Conservation (phyloP, 2,888 invertebrate genomes). For the Eupelmus urozonus region DNA sequence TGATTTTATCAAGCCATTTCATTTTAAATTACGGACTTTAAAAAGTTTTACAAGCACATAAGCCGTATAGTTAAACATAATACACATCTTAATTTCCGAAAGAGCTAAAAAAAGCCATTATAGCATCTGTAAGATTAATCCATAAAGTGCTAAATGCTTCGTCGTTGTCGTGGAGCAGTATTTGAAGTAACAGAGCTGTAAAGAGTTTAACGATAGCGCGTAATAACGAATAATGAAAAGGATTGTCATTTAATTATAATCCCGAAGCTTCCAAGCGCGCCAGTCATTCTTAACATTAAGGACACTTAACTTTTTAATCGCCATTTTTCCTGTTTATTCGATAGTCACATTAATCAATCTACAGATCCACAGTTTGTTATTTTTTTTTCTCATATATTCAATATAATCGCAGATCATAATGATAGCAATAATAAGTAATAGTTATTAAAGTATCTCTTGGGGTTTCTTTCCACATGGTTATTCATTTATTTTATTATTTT, state of each 20-base stretch:
- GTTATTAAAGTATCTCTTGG: slow-evolving; percentile 30
- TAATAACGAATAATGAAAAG: slow-evolving; percentile 9
- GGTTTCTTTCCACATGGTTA: slow-evolving; percentile 16
- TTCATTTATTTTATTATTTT: slow-evolving; percentile 1
- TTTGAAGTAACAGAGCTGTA: slow-evolving; percentile 5
- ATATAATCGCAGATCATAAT: slow-evolving; percentile 34
- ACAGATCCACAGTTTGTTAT: slow-evolving; percentile 21
- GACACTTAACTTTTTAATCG: slow-evolving; percentile 76
- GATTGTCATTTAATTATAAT: slow-evolving; percentile 32
- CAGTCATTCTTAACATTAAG: slow-evolving; percentile 73
- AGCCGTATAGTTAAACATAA: too few species aligned
- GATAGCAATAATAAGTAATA: slow-evolving; percentile 25
- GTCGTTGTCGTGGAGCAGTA: slow-evolving; percentile 2
- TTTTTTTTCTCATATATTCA: slow-evolving; percentile 14
- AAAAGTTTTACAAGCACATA: too few species aligned
- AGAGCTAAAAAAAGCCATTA: too few species aligned
- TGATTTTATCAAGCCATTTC: too few species aligned
- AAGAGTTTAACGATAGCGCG: slow-evolving; percentile 18
- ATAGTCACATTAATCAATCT: slow-evolving; percentile 63
- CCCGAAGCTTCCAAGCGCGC: slow-evolving; percentile 56
- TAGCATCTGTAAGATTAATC: not conserved
- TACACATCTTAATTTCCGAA: too few species aligned
- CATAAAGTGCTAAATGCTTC: slow-evolving; percentile 2
- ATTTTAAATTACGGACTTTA: too few species aligned
- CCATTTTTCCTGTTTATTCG: slow-evolving; percentile 61